Evolutionary conservation across 2,888 invertebrate species (phyloP), one percentile per base, ranked within the genome.

Genomic region (Machimus rusticus): DNA sequence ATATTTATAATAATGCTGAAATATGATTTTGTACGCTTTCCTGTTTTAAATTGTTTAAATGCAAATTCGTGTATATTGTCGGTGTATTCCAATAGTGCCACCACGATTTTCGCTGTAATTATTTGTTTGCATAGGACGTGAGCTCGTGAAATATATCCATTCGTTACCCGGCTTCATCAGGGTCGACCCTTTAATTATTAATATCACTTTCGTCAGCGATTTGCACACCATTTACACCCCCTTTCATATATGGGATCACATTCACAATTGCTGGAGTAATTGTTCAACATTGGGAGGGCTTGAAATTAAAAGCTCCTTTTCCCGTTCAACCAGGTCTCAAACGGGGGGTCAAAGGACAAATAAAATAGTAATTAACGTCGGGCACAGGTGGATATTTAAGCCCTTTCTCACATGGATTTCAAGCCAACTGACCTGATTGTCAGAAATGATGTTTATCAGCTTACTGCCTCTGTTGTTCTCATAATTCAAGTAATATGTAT

Each of bases 291-390:
- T 37, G 37, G 28, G 79, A 16, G 51, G 57, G 82, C 31, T 82
- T 39, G 37, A 82, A 82, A 82, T 82, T 82, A 82, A 82, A 82
- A 82, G 82, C 57, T 37, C 39, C 82, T 82, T 57, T 82, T 3
- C 34, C 82, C 34, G 81, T 31, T 81, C 28, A 28, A 31, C 78
- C 51, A 66, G 39, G 66, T 39, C 66, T 82, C 37, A 34, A 34
- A 37, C 31, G 23, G 34, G 57, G 57, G 57, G 34, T 37, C 57
- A 82, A 82, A 82, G 82, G 82, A 31, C 82, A 82, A 82, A 82
- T 66, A 82, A 57, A 46, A 82, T 19, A 57, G 66, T 39, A 82
- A 82, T 82, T 82, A 82, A 34, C n/a, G 66, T 66, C 19, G 37
- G 37, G 23, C 23, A 78, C 43, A 78, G n/a, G 14, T 78, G 39